Evolutionary conservation across 23 tunicate species (phyloP).

Genomic region (Clavelina lepadiformis): DNA sequence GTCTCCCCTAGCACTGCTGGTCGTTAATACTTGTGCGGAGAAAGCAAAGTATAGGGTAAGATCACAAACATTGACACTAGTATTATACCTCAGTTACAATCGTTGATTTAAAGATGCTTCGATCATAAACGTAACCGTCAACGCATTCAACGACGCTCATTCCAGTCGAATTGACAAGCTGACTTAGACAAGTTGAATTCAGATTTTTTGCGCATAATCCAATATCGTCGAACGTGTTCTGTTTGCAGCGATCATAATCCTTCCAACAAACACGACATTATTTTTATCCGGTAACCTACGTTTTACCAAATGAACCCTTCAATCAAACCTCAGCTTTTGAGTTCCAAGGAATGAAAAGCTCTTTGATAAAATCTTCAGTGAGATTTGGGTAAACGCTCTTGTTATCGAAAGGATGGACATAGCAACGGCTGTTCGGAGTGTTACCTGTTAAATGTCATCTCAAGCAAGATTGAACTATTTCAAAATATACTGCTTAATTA

Average conservation of each 20-base stretch:
- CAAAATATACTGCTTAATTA: too few species aligned
- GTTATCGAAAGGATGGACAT: background rate
- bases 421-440: conserved; percentile 2
- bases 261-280: too few species aligned
- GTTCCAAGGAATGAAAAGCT: conserved; percentile 4
- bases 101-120: background rate
- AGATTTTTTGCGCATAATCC: background rate
- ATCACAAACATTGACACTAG: too few species aligned
- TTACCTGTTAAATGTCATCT: background rate
- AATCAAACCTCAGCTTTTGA: background rate
- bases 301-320: too few species aligned
- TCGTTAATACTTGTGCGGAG: too few species aligned
- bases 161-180: background rate
- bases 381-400: background rate
- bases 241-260: background rate
- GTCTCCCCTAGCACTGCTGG: too few species aligned
- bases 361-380: background rate
- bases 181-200: background rate
- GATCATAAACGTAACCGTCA: background rate
- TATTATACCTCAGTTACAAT: background rate
- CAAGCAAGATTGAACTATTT: too few species aligned
- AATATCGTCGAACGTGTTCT: background rate
- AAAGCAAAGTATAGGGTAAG: background rate
- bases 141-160: background rate
- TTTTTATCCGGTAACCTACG: too few species aligned